Evolutionary conservation across 2,888 invertebrate species (phyloP).

Genomic region (Neoascia interrupta): DNA sequence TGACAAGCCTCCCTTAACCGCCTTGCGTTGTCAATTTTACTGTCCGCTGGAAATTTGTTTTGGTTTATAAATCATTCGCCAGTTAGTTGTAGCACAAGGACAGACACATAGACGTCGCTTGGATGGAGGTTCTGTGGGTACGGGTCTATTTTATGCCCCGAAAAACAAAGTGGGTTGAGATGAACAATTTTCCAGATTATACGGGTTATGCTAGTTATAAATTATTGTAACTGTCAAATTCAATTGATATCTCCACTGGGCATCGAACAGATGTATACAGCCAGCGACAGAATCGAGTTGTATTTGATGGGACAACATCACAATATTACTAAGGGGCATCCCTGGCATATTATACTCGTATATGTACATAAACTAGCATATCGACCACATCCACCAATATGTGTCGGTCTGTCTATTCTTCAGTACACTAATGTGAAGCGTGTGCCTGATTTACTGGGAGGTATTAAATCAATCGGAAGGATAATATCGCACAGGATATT

Average conservation of each 20-base stretch:
- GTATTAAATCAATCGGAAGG: constrained; percentile 62
- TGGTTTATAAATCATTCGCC: constrained; percentile 55
- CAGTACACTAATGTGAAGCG: constrained; percentile 29
- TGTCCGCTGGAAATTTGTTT: constrained; percentile 49
- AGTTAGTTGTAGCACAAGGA: background rate
- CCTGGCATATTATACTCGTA: too few species aligned
- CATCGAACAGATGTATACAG: constrained; percentile 56
- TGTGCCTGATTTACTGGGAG: constrained; percentile 56
- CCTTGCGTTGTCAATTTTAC: constrained; percentile 53
- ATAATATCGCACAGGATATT: constrained; percentile 65
- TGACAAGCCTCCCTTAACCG: too few species aligned
- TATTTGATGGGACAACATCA: constrained; percentile 51
- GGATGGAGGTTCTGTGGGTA: too few species aligned
- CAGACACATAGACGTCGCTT: background rate
- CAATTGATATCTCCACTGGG: constrained; percentile 66
- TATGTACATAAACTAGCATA: background rate
- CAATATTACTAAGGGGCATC: constrained; percentile 44
- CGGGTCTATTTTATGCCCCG: background rate
- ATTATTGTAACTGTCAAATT: constrained; percentile 70
- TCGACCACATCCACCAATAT: background rate
- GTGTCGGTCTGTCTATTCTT: constrained; percentile 15
- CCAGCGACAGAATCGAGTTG: too few species aligned
- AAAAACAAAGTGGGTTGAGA: constrained; percentile 17
- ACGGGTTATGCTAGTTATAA: constrained; percentile 55
- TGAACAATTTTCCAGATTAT: constrained; percentile 57